A percentile compares a stretch with the other conserved stretches of the same genome.
These are phyloP conservation scores for Paradoxurus hermaphroditus DNA, from an alignment of 2,113 vertebrate genomes.

Conservation along the genomic window DNA sequence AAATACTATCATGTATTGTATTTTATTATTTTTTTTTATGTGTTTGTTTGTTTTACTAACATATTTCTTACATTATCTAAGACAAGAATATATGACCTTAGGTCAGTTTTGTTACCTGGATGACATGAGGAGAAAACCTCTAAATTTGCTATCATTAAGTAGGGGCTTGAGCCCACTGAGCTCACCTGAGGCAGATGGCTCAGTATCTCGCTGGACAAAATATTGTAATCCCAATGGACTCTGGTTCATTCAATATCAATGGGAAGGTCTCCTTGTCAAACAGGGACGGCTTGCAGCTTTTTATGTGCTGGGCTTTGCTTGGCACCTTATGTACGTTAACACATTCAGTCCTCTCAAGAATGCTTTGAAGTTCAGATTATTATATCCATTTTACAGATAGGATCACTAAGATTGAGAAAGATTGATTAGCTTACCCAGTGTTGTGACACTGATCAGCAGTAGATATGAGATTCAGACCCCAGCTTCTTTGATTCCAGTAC, in stretches of 20 bases:
- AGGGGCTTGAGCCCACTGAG: background rate
- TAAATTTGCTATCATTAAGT: background rate
- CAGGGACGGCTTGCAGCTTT: background rate
- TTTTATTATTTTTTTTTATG: background rate
- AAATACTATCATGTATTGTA: background rate
- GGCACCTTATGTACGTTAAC: background rate
- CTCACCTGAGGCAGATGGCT: background rate
- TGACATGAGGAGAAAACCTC: background rate
- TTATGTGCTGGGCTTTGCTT: background rate
- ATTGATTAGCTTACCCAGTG: background rate
- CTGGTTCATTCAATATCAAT: background rate
- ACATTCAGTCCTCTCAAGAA: background rate
- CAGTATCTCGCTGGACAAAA: background rate
- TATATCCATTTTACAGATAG: background rate
- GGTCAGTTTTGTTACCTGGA: background rate
- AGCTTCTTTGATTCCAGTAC: background rate
- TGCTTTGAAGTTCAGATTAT: background rate
- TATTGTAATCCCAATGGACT: background rate
- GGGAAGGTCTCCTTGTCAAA: background rate
- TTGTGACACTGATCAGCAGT: background rate
- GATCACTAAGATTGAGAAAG: background rate
- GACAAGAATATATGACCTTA: background rate
- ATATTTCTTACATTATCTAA: background rate
- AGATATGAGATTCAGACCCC: background rate
- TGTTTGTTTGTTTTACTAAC: background rate